Evolutionary conservation across 2,888 invertebrate genomes (phyloP).

Genomic region (Nomada fabriciana): DNA sequence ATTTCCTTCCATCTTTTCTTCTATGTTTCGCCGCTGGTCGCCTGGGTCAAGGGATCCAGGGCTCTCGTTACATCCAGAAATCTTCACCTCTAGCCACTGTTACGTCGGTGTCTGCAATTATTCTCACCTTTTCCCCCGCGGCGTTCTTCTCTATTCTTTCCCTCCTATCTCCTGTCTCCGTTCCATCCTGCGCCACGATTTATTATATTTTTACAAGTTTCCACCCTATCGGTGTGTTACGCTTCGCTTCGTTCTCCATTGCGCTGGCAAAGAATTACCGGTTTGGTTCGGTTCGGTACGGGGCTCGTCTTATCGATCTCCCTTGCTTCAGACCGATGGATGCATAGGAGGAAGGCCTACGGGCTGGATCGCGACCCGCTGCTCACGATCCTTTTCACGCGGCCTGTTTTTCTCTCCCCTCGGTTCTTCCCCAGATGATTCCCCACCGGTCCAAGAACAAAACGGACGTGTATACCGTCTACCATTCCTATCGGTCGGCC

Average conservation of each 20-base stretch:
- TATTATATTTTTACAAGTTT: conserved; percentile 56
- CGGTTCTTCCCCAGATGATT: background rate
- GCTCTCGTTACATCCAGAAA: conserved; percentile 29
- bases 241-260: conserved; percentile 34
- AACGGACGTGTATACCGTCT: conserved; percentile 21
- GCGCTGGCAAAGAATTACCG: conserved; percentile 45
- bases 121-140: conserved; percentile 24
- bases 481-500: conserved; percentile 4
- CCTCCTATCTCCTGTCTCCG: conserved; percentile 4
- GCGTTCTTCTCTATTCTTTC: conserved; percentile 1
- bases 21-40: conserved; percentile 16
- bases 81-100: conserved; percentile 16
- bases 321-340: conserved; percentile 28
- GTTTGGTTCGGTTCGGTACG: conserved; percentile 33
- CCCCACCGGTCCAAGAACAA: conserved; percentile 36
- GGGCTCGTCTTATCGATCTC: conserved; percentile 57
- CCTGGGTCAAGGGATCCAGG: conserved; percentile 21
- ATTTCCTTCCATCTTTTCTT: conserved; percentile 42
- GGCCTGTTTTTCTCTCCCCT: conserved; percentile 52
- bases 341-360: conserved; percentile 32
- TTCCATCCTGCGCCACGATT: conserved; percentile 40
- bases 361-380: conserved; percentile 43
- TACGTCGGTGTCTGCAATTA: conserved; percentile 43
- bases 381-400: conserved; percentile 59
- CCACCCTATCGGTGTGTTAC: conserved; percentile 50